phyloP scores from a whole-genome alignment of 2,797 vertebrate species.

The Scolopax rusticola region DNA sequence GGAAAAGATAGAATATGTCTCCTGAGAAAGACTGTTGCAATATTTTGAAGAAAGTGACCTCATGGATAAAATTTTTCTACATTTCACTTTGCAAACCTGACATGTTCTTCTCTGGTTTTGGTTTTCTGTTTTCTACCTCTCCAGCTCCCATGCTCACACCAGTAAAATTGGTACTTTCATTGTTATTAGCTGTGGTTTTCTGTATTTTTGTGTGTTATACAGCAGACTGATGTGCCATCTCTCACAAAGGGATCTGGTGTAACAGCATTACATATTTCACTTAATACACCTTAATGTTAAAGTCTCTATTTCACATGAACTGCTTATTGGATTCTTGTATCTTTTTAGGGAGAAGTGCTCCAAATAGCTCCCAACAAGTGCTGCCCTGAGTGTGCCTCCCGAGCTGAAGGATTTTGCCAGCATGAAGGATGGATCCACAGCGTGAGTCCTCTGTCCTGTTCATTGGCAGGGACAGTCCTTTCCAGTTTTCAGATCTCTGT shows the following conservation, averaged over 20 bases:
- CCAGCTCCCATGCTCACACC: not conserved
- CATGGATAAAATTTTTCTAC: not conserved
- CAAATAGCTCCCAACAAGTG: slow-evolving; percentile 87
- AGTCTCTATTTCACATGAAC: not conserved
- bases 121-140: not conserved
- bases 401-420: slow-evolving; percentile 82
- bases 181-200: not conserved
- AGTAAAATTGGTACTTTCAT: not conserved
- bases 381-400: slow-evolving; percentile 87
- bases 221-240: not conserved
- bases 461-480: not conserved
- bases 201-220: not conserved
- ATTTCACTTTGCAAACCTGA: not conserved
- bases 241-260: not conserved
- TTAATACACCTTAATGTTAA: fast-evolving
- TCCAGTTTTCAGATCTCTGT: not conserved
- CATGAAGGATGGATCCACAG: slow-evolving; percentile 82
- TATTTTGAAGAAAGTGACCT: not conserved
- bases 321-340: not conserved
- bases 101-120: not conserved
- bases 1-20: not conserved
- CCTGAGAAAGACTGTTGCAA: not conserved
- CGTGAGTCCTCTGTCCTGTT: slow-evolving; percentile 78
- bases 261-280: not conserved
- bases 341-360: slow-evolving; percentile 86